Base-by-base conservation (phyloP, 2,113 vertebrate genomes). In the Heterocephalus glaber region DNA sequence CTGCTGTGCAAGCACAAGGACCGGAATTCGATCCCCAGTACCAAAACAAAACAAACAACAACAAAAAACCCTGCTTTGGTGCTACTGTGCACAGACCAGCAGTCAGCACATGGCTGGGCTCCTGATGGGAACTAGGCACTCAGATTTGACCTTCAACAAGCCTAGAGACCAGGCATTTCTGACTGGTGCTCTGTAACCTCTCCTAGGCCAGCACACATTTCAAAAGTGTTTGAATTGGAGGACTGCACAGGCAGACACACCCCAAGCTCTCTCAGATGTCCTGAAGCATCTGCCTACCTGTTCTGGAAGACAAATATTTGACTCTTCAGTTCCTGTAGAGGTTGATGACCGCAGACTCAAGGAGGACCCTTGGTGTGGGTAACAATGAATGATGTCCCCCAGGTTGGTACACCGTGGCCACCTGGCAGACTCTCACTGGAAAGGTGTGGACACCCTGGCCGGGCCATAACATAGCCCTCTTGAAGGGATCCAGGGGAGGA, bases 81-180 rank as follows among this genome's bases (percentile, higher is more conserved):
- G 35, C 38, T 52, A 9, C 24, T 10, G 61, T 61, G 10, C 1
- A 16, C 26, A 0, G 4, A 28, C 38, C 41, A 14, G 24, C 22
- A 1, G 35, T 12, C 54, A 56, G 76, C 7, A 0, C 2, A n/a
- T 0, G 17, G 5, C 74, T 20, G 26, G 8, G 88, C 89, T 44
- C 24, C 1, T 26, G 17, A 26, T 28, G 63, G 35, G 47, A 56
- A 12, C 12, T 30, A 49, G n/a, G 20, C 33, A 0, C 19, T 76
- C 52, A 66, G 76, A 49, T 47, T 28, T 6, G 54, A 77, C 47
- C 85, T 38, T 44, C 26, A 26, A 19, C 54, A 87, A 82, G 52
- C 91, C 44, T 17, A 3, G n/a, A 26, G 65, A n/a, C 35, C 1
- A 17, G 7, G 24, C 9, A 2, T 58, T 66, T 90, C 87, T 8